These are phyloP conservation scores for Strix uralensis DNA, from an alignment of 2,113 vertebrate species.

Conservation along the genomic window DNA sequence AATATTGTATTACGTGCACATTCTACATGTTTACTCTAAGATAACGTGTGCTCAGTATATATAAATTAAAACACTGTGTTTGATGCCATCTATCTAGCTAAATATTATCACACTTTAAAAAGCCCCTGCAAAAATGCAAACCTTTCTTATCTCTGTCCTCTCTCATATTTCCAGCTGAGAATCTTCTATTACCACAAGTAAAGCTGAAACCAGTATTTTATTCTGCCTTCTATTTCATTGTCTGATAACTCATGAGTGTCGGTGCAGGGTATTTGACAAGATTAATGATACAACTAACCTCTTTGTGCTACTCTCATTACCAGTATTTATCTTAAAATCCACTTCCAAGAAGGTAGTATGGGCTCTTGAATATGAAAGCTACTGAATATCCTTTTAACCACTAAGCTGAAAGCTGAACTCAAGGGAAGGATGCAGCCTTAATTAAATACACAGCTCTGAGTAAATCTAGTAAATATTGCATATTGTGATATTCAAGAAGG, in stretches of 20 bases:
- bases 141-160: neutral
- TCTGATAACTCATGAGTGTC: neutral
- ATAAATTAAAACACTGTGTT: neutral
- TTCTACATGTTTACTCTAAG: neutral
- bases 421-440: neutral
- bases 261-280: slow-evolving; percentile 15
- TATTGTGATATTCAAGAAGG: neutral
- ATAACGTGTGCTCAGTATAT: too few species aligned
- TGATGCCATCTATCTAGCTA: neutral
- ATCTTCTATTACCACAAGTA: neutral
- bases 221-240: neutral
- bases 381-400: neutral
- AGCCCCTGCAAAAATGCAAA: neutral
- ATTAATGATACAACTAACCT: slow-evolving; percentile 20
- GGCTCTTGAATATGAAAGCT: neutral
- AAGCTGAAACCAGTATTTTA: neutral
- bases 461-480: neutral
- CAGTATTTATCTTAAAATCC: slow-evolving; percentile 30
- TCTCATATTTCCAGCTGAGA: neutral
- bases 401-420: neutral
- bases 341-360: neutral
- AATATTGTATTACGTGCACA: neutral
- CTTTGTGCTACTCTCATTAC: slow-evolving; percentile 18
- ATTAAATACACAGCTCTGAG: neutral
- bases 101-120: neutral